A percentile compares a stretch with the other conserved stretches of the same genome.
Evolutionary conservation across 1,140 invertebrate genomes (phyloP).

Genomic region (Paramacrobiotus metropolitanus): DNA sequence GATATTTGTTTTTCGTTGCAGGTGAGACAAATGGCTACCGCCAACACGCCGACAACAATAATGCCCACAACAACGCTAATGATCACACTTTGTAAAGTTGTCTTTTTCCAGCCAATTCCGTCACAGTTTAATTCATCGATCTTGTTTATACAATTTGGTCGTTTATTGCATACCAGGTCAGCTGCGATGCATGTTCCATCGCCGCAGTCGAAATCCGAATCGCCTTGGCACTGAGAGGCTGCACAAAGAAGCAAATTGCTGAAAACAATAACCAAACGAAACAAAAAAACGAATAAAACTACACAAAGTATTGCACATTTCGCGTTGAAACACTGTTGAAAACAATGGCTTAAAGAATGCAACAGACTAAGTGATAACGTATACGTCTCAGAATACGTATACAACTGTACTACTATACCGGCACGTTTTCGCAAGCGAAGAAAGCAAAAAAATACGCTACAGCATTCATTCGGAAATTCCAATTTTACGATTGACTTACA

Average conservation of each 20-base stretch:
- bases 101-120: neutral
- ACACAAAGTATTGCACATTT: no score
- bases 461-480: no score
- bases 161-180: neutral
- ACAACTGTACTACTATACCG: no score
- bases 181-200: conserved; percentile 13
- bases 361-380: no score
- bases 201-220: conserved; percentile 18
- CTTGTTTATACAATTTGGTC: neutral
- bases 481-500: neutral
- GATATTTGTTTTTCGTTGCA: conserved; percentile 2
- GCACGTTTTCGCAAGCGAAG: no score
- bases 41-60: neutral
- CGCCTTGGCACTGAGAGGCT: conserved; percentile 15
- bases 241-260: conserved; percentile 8
- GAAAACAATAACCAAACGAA: no score
- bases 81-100: neutral
- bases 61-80: neutral
- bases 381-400: no score
- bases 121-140: neutral
- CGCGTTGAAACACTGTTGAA: no score
- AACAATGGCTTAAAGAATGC: no score
- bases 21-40: neutral
- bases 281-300: no score
- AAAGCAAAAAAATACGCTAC: no score